These are phyloP conservation scores for Amaurobius ferox DNA, from an alignment of 2,888 invertebrate species.

Conservation along the genomic window DNA sequence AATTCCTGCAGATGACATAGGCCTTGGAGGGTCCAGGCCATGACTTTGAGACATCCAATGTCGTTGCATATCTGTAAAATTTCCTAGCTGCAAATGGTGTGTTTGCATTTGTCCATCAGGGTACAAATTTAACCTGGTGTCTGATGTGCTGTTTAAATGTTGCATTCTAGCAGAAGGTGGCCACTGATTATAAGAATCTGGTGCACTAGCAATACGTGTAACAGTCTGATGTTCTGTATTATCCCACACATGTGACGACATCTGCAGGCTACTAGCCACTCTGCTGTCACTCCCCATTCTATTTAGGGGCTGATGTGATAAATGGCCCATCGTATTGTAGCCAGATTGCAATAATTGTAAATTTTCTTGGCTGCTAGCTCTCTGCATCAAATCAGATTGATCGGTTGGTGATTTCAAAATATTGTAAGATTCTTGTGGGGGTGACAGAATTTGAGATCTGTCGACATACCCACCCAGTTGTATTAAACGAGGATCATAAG, in stretches of 20 bases:
- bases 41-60: conserved; percentile 65
- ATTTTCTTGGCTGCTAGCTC: conserved; percentile 61
- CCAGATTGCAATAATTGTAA: conserved; percentile 38
- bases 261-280: conserved; percentile 31
- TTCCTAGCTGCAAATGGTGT: conserved; percentile 16
- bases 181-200: conserved; percentile 81
- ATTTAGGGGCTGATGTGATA: conserved; percentile 45
- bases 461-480: conserved; percentile 74
- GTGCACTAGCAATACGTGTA: conserved; percentile 86
- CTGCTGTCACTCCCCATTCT: conserved; percentile 70
- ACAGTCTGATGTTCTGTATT: conserved; percentile 81
- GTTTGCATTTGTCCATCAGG: conserved; percentile 65
- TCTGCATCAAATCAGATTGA: conserved; percentile 26
- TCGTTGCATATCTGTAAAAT: conserved; percentile 41
- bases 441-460: conserved; percentile 42
- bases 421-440: conserved; percentile 36
- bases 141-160: conserved; percentile 81
- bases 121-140: conserved; percentile 82
- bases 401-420: conserved; percentile 24
- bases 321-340: conserved; percentile 21
- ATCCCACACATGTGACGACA: conserved; percentile 47
- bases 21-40: conserved; percentile 59
- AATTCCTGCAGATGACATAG: conserved; percentile 52
- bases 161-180: conserved; percentile 80
- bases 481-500: conserved; percentile 85